Conservation (phyloP, 2,888 invertebrate genomes). For the Orthonevra nobilis region DNA sequence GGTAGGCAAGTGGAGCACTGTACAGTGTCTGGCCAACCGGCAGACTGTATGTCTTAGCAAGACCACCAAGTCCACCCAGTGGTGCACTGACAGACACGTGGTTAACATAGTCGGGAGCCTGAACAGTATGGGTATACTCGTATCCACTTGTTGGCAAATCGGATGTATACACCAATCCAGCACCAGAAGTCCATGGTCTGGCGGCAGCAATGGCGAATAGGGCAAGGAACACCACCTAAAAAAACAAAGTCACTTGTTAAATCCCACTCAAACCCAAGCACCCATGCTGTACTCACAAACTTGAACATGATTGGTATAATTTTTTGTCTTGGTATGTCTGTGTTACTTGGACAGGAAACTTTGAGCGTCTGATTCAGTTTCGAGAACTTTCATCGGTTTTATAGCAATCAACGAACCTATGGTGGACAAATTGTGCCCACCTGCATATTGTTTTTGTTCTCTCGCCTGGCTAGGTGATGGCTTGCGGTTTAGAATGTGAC, state of each 20-base stretch:
- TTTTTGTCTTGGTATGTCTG: conserved; percentile 54
- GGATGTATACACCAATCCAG: conserved; percentile 63
- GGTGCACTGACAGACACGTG: conserved; percentile 80
- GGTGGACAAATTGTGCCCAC: conserved; percentile 43
- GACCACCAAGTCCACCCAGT: conserved; percentile 70
- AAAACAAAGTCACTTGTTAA: conserved; percentile 8
- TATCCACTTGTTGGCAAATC: conserved; percentile 71
- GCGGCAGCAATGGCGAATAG: conserved; percentile 71
- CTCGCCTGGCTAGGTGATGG: conserved; percentile 1
- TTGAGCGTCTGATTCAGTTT: conserved; percentile 48
- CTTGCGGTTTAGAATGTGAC: conserved; percentile 58
- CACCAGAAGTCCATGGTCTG: conserved; percentile 36
- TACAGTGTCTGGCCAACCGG: conserved; percentile 65
- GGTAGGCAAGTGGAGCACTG: conserved; percentile 62
- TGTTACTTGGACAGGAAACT: conserved; percentile 59
- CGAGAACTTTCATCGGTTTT: conserved; percentile 40
- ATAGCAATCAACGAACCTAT: conserved; percentile 32
- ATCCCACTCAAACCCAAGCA: neutral
- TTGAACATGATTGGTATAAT: conserved; percentile 65
- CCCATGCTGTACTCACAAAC: conserved; percentile 64
- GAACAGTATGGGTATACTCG: conserved; percentile 72
- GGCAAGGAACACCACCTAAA: conserved; percentile 73
- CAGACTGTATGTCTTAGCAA: conserved; percentile 60
- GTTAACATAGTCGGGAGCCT: conserved; percentile 72
- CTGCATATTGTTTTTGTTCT: conserved; percentile 4